These are phyloP conservation scores for Bombylius major DNA, from an alignment of 2,888 invertebrate species.

Conservation along the genomic window DNA sequence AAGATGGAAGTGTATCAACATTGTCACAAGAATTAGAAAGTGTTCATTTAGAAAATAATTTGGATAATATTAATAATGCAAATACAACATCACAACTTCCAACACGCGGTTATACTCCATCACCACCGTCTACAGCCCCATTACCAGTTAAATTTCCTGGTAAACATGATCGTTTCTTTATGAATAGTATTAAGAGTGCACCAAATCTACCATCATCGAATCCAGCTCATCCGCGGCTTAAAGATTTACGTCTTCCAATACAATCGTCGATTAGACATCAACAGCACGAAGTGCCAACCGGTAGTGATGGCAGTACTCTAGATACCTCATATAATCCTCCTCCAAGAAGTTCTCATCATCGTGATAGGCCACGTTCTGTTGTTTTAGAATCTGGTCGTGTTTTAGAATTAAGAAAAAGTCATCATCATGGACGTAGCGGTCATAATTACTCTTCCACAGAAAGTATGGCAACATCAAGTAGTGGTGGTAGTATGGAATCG, in stretches of 20 bases:
- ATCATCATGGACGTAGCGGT: constrained; percentile 25
- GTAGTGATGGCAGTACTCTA: constrained; percentile 45
- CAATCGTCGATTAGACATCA: constrained; percentile 49
- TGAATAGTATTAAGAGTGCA: constrained; percentile 70
- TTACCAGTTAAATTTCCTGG: constrained; percentile 67
- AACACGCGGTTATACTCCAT: constrained; percentile 61
- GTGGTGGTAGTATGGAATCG: constrained; percentile 79
- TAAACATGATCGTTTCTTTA: constrained; percentile 46
- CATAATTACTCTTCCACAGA: constrained; percentile 54
- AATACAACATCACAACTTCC: constrained; percentile 43
- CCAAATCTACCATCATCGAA: constrained; percentile 59
- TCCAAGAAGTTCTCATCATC: constrained; percentile 39
- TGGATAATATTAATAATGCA: constrained; percentile 41
- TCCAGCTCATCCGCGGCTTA: constrained; percentile 55
- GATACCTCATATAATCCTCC: constrained; percentile 44
- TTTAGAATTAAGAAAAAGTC: constrained; percentile 59
- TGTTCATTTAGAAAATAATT: constrained; percentile 44
- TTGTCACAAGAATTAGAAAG: constrained; percentile 44
- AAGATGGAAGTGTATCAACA: constrained; percentile 17
- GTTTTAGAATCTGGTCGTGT: constrained; percentile 53
- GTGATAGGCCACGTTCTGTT: constrained; percentile 51
- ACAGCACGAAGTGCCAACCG: constrained; percentile 44
- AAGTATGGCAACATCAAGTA: constrained; percentile 78
- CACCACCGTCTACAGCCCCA: constrained; percentile 74
- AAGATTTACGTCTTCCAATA: constrained; percentile 60